Evolutionary conservation across 2,888 invertebrate species (phyloP), one percentile per base, ranked within the genome.

Genomic region (Leptinotarsa tumamoca): DNA sequence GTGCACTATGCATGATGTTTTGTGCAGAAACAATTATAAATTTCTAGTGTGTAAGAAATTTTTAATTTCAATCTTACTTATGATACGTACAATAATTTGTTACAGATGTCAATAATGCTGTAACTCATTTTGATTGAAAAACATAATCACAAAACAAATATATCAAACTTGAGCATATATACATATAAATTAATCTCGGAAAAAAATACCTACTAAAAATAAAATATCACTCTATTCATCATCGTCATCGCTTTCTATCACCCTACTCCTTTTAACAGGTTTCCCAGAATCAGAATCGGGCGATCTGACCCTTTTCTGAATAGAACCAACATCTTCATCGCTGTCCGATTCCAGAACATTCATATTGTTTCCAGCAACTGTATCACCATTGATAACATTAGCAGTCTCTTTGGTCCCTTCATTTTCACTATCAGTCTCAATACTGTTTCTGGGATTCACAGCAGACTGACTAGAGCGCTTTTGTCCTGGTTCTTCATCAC

Each of bases 231-330:
- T 33, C 33, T 15, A 63, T 4, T 56, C 70, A 56, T 70, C 56
- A 10, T 85, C 84, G 73, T 85, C 85, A 82, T 86, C 85, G 75
- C 85, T 85, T 23, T 82, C 81, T 67, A 86, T 77, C 67, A 86
- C 73, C 73, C 84, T 83, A 43, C 76, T 80, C 66, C 80, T 78
- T 72, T 86, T 87, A 43, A 80, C n/a, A 7, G 82, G 82, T 51
- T 78, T 82, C 63, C 84, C 84, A 18, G 61, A 58, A 58, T 70
- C 70, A 33, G 77, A 74, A 78, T 85, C 83, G 50, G 85, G 83
- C 7, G 84, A 83, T 76, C 81, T 74, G 51, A 49, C 68, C 71
- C 84, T 79, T 76, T 70, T 70, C 17, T 43, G 58, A 14, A 56
- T n/a, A 56, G 84, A 82, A 5, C 68, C 68, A 49, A 63, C 72